Conservation (phyloP, 2,113 vertebrate species). For the Camelus bactrianus region DNA sequence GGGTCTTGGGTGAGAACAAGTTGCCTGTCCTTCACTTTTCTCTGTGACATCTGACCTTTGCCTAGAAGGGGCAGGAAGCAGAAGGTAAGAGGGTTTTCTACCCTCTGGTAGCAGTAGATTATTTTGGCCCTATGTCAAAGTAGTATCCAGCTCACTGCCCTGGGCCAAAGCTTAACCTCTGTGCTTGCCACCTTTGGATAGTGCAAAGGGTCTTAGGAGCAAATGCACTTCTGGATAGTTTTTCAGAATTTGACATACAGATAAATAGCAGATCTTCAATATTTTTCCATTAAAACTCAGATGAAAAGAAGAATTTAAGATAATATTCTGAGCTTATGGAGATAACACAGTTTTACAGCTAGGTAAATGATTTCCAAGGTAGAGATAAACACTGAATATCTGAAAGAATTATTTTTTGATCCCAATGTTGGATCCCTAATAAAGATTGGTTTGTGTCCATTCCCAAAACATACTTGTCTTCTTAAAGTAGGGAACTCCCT, state of each 20-base stretch:
- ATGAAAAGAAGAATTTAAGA: neutral
- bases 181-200: neutral
- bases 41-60: neutral
- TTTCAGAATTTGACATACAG: neutral
- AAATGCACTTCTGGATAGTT: neutral
- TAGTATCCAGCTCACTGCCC: neutral
- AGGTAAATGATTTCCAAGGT: neutral
- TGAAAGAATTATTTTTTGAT: neutral
- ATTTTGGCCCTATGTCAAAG: neutral
- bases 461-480: neutral
- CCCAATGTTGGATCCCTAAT: neutral
- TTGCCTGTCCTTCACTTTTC: neutral
- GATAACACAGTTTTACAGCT: neutral
- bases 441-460: neutral
- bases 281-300: conserved; percentile 17
- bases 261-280: neutral
- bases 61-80: neutral
- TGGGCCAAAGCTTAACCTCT: neutral
- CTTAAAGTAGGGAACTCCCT: neutral
- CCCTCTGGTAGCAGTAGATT: neutral
- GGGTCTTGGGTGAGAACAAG: neutral
- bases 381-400: conserved; percentile 22
- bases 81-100: neutral
- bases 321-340: conserved; percentile 10
- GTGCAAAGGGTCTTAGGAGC: neutral